Evolutionary conservation across 2,888 invertebrate species (phyloP), one percentile per base, ranked within the genome.

Genomic region (Acrobeloides nanus): DNA sequence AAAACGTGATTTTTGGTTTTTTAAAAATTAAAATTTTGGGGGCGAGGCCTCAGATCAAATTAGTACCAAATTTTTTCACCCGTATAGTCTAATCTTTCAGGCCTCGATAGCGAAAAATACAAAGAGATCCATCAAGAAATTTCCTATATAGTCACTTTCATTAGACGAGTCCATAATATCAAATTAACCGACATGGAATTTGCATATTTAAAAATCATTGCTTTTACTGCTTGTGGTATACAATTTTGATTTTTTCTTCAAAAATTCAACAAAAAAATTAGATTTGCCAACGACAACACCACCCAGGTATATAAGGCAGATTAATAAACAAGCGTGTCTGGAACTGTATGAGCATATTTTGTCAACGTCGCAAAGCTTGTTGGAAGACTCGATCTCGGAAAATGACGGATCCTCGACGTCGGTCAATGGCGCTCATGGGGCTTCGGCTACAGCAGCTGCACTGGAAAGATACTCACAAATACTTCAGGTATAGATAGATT

Each of bases 311-410:
- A 6, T 53, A 34, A 32, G 34, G 8, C 78, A 78, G 53, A 75
- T 83, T 52, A 83, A 84, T 72, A 81, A 81, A 57, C 80, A 80
- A 61, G 80, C 81, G 15, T 80, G 82, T 61, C 80, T 80, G 57
- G 82, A 82, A 55, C 75, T 84, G 34, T 73, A 74, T 55, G 74
- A 75, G 18, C 59, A 69, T 46, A 48, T 66, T 10, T 37, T 54
- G 35, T 12, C 35, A n/a, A 24, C 17, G n/a, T n/a, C n/a, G 35
- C n/a, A n/a, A n/a, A n/a, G n/a, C n/a, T n/a, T n/a, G n/a, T n/a
- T n/a, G n/a, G n/a, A n/a, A n/a, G n/a, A n/a, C n/a, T n/a, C n/a
- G n/a, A n/a, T n/a, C n/a, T n/a, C n/a, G n/a, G n/a, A n/a, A n/a
- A n/a, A n/a, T n/a, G n/a, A n/a, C n/a, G n/a, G n/a, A n/a, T n/a